Evolutionary conservation across 2,888 invertebrate species (phyloP).

Genomic region (Plebejus anna): DNA sequence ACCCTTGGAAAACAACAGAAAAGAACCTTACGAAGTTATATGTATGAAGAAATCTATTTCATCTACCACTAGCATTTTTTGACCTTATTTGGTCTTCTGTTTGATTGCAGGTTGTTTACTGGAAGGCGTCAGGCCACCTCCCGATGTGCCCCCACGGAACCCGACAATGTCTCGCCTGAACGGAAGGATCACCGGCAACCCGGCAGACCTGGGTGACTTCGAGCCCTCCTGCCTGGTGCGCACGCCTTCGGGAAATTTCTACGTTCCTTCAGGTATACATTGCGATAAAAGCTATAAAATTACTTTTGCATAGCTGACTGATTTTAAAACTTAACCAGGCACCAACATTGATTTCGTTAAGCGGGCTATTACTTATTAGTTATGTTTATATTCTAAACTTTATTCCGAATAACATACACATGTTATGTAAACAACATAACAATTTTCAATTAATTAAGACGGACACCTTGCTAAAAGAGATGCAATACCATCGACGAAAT

Average conservation of each 20-base stretch:
- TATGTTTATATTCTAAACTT: too few relatives aligned
- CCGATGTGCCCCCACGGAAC: slow-evolving; percentile 92
- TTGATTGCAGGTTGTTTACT: slow-evolving; percentile 87
- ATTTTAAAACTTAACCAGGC: neutral
- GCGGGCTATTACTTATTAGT: too few relatives aligned
- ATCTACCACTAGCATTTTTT: neutral
- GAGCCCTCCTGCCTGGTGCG: slow-evolving; percentile 94
- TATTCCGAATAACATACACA: too few relatives aligned
- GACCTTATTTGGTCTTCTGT: slow-evolving; percentile 37
- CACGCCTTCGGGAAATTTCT: slow-evolving; percentile 95
- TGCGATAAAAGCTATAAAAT: too few relatives aligned
- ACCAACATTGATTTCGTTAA: too few relatives aligned
- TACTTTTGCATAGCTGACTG: neutral
- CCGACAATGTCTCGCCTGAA: slow-evolving; percentile 95
- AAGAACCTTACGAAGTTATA: too few relatives aligned
- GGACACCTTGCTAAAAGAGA: too few relatives aligned
- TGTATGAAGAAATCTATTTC: too few relatives aligned
- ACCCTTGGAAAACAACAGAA: too few relatives aligned
- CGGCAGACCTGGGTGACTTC: slow-evolving; percentile 88
- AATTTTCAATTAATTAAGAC: too few relatives aligned
- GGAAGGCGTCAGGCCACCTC: slow-evolving; percentile 90
- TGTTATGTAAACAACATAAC: too few relatives aligned
- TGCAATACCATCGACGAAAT: too few relatives aligned
- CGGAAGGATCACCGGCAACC: slow-evolving; percentile 91
- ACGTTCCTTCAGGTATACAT: slow-evolving; percentile 89